These are phyloP conservation scores for Mus caroli DNA, from an alignment of 2,797 vertebrate species.

Conservation along the genomic window DNA sequence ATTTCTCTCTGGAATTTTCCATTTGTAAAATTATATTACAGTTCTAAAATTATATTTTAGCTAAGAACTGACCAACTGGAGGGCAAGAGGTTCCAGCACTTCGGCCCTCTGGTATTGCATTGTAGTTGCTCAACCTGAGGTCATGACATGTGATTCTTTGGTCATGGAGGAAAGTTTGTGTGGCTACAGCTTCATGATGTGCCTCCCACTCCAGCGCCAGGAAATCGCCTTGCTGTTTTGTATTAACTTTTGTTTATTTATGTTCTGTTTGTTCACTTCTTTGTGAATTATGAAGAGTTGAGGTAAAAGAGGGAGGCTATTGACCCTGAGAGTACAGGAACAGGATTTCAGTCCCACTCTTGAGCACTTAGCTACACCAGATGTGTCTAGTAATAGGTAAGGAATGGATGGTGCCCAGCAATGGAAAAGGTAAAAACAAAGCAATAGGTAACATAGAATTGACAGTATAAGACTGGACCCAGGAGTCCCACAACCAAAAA, in stretches of 20 bases:
- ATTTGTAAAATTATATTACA: constrained; percentile 39
- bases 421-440: not conserved
- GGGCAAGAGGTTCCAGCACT: constrained; percentile 24
- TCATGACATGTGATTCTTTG: constrained; percentile 15
- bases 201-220: not conserved
- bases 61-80: constrained; percentile 32
- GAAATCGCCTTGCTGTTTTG: constrained; percentile 44
- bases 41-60: constrained; percentile 44
- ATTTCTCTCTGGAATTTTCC: constrained; percentile 67
- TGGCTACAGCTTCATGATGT: constrained; percentile 20
- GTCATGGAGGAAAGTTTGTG: not conserved
- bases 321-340: not conserved
- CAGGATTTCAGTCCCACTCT: not conserved
- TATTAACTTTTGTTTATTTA: constrained; percentile 43
- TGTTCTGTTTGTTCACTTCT: constrained; percentile 62
- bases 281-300: constrained; percentile 52
- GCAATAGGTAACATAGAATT: not conserved
- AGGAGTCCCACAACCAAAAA: not conserved
- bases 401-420: not conserved
- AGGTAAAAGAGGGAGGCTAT: constrained; percentile 60
- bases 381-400: not conserved
- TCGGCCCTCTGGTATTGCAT: not conserved
- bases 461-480: not conserved
- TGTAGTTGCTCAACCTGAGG: constrained; percentile 2
- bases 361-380: not conserved